Evolutionary conservation across 2,113 vertebrate genomes (phyloP), one percentile per base, ranked within the genome.

Genomic region (Aphyosemion australe): DNA sequence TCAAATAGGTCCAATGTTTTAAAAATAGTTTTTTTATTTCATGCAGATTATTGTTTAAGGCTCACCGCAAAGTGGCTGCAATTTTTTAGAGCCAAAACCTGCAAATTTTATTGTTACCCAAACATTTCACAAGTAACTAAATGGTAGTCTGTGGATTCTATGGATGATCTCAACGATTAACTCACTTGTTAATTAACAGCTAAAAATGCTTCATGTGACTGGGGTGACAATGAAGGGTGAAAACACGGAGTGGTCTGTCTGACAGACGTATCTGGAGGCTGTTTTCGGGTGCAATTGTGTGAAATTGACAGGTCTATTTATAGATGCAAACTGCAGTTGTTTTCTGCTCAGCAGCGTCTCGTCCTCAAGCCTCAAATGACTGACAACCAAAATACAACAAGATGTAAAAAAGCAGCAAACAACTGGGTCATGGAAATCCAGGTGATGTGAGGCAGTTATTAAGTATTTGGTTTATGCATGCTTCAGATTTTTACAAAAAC

Each of bases 261-360:
- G 66, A 54, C 65, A 65, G 70, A 77, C 65, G 20, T 80, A 66
- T 76, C 76, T 46, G 67, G 45, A 79, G 76, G 78, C 20, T 76
- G 74, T 34, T 58, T 50, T 70, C 61, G 58, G 46, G 45, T 61
- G 53, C 54, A 59, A 46, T 48, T 48, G 43, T 57, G 62, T 62
- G 67, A 49, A 76, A 85, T 65, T 72, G 79, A 50, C 77, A 69
- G 57, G 41, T 74, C 78, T 48, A 86, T 89, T 85, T 84, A 77
- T 87, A 85, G 80, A 46, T 19, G 12, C 42, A 68, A 72, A 80
- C 78, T 81, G 61, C 71, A 63, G 78, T 52, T 42, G 82, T 65
- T 82, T 76, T 69, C 76, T 74, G 52, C 55, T 8, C 39, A 65
- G 68, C 75, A 26, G 47, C 65, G 66, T 75, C 55, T 74, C 65